Base-by-base conservation (phyloP, 2,888 invertebrate species). In the Macaria notata region DNA sequence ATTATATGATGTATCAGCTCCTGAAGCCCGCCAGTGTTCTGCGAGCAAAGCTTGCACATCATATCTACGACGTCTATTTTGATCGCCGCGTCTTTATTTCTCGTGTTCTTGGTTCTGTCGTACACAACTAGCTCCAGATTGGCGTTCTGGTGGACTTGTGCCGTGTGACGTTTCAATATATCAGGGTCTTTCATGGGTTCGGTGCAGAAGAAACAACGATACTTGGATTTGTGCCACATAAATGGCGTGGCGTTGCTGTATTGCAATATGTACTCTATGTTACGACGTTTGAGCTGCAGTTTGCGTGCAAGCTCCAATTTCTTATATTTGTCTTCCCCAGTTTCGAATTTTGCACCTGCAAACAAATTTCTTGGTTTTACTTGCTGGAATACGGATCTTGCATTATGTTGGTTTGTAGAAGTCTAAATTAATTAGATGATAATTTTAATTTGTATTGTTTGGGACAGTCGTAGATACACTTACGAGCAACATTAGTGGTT, bases 231-330 rank as follows among this genome's bases (percentile, higher is more conserved):
- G 64, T 88, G 81, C 88, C 90, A 91, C 70, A 86, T 78, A 58
- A 91, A 91, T 0, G 91, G 91, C 0, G 89, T 91, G 0, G 80
- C 90, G 59, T 85, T 90, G 53, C 86, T 81, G 64, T 90, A 89
- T 50, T 86, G 87, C 46, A 91, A 71, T 0, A 91, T 82, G 60
- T 88, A 90, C 66, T 90, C 90, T 6, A 91, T 79, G 66, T 91
- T 91, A 3, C 84, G 76, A 33, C 88, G 66, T 68, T 91, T 91
- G 61, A 84, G 69, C 41, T 81, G 71, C 9, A 87, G 76, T 71
- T 88, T 89, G 63, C 84, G 79, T 51, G 81, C 78, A 46, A 79
- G 63, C 70, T 88, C 88, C 70, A 73, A 73, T 87, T 86, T 88
- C 84, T 86, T 90, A 80, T 67, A 75, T 76, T 79, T 84, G 80